Percentiles rank a stretch among this genome's conserved stretches.
Conservation (phyloP, 2,888 invertebrate genomes). For the Stictocephala bisonia region DNA sequence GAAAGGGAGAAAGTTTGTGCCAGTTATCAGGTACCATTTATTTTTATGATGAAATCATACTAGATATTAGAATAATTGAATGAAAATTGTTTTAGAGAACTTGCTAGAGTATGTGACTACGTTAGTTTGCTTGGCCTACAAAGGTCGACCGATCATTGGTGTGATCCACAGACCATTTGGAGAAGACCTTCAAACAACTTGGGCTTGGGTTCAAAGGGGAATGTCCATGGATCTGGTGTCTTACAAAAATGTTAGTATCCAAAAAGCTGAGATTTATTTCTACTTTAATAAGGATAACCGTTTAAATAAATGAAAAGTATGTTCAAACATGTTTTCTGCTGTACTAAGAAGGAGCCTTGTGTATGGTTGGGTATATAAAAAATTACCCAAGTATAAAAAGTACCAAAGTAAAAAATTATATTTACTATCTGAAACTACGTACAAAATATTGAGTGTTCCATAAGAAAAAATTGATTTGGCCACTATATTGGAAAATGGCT, state of each 20-base stretch:
- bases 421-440: too few species aligned
- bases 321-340: neutral
- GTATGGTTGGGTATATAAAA: neutral
- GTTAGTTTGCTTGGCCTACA: constrained; percentile 96
- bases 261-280: too few species aligned
- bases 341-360: neutral
- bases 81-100: constrained; percentile 82
- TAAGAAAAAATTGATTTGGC: too few species aligned
- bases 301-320: too few species aligned
- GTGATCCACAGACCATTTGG: constrained; percentile 93
- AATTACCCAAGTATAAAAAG: too few species aligned
- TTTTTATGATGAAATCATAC: constrained; percentile 18
- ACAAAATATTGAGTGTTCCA: too few species aligned
- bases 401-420: too few species aligned
- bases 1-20: too few species aligned
- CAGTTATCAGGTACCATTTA: too few species aligned
- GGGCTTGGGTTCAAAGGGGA: constrained; percentile 88
- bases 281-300: too few species aligned
- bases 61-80: neutral
- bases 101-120: constrained; percentile 93
- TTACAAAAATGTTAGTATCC: constrained; percentile 37
- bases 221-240: constrained; percentile 70
- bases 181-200: constrained; percentile 73
- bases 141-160: constrained; percentile 91
- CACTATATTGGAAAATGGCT: too few species aligned